A percentile compares a stretch with the other conserved stretches of the same genome.
Evolutionary conservation across 2,888 invertebrate species (phyloP).

Genomic region (Vesta saturnalis): DNA sequence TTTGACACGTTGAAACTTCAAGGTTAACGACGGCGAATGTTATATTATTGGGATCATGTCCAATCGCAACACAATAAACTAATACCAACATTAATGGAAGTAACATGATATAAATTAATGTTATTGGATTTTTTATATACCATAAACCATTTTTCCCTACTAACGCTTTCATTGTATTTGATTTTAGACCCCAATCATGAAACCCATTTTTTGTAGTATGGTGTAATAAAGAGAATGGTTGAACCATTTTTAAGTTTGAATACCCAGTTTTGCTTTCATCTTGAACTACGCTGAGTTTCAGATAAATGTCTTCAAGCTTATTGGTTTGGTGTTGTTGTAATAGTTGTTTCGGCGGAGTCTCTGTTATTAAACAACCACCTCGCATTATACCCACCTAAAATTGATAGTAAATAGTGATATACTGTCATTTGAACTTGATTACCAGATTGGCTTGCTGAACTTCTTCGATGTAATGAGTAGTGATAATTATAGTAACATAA

Average conservation of each 20-base stretch:
- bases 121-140: conserved; percentile 84
- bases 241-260: not conserved
- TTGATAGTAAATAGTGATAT: not conserved
- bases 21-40: conserved; percentile 83
- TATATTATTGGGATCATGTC: conserved; percentile 82
- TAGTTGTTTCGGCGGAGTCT: conserved; percentile 79
- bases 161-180: conserved; percentile 73
- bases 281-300: conserved; percentile 82
- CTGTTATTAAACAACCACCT: conserved; percentile 83
- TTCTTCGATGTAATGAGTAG: conserved; percentile 89
- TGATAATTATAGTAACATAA: conserved; percentile 86
- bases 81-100: conserved; percentile 87
- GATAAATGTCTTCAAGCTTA: conserved; percentile 82
- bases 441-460: conserved; percentile 84
- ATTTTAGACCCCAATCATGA: not conserved
- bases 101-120: conserved; percentile 86
- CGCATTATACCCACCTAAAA: conserved; percentile 82
- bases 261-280: conserved; percentile 60
- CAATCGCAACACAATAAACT: conserved; percentile 88
- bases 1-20: conserved; percentile 66
- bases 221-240: not conserved
- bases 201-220: not conserved
- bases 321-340: conserved; percentile 77
- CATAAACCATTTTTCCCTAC: conserved; percentile 90
- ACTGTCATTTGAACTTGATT: conserved; percentile 60